Evolutionary conservation across 2,797 vertebrate genomes (phyloP).

Genomic region (Chiroxiphia lanceolata): DNA sequence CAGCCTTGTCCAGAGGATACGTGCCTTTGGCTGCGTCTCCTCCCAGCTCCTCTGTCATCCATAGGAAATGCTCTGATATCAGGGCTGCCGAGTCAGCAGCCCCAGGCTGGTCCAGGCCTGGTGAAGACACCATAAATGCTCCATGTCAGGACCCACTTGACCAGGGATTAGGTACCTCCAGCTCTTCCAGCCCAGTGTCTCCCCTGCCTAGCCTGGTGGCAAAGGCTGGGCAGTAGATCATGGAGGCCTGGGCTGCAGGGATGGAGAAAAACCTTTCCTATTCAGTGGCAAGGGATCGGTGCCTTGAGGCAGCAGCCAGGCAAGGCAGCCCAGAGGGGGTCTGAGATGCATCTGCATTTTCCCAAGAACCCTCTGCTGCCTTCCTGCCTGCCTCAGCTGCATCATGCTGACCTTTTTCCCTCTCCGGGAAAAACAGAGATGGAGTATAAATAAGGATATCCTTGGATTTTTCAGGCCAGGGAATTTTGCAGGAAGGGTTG

Average conservation of each 20-base stretch:
- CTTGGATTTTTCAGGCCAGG: neutral
- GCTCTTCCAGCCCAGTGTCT: neutral
- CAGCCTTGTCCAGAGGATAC: rapidly evolving
- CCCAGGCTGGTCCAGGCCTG: neutral
- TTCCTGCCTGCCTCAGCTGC: neutral
- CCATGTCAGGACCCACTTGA: rapidly evolving
- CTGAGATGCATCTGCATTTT: neutral
- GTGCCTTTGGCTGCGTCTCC: neutral
- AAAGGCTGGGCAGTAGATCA: neutral
- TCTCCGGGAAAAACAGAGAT: neutral
- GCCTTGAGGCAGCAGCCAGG: neutral
- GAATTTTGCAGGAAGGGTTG: constrained; percentile 6
- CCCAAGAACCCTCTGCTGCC: neutral
- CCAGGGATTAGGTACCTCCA: neutral
- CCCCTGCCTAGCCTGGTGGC: neutral
- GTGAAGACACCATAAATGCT: neutral
- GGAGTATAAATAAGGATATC: neutral
- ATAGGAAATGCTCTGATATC: neutral
- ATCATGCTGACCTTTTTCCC: neutral
- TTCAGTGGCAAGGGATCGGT: rapidly evolving
- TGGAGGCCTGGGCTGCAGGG: rapidly evolving
- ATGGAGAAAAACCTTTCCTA: rapidly evolving
- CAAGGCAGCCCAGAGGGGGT: neutral
- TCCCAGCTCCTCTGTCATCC: neutral
- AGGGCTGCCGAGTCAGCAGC: neutral